phyloP scores from a whole-genome alignment of 2,888 invertebrate species.

The Cistogaster globosa region DNA sequence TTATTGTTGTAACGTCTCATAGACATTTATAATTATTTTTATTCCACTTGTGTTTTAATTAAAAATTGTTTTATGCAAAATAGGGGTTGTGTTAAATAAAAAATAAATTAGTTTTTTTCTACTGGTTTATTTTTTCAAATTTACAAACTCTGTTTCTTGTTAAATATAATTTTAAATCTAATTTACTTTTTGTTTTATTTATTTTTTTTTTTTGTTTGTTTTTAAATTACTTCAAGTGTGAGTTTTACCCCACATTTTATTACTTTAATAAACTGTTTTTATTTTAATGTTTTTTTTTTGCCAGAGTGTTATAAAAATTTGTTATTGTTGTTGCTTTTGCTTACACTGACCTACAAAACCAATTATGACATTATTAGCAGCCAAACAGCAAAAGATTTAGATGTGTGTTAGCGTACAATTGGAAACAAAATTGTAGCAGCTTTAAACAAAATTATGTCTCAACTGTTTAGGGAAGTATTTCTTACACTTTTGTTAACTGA shows the following conservation, averaged over 20 bases:
- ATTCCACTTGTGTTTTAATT: constrained; percentile 11
- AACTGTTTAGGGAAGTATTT: neutral
- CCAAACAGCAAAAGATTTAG: constrained; percentile 5
- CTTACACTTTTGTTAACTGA: neutral
- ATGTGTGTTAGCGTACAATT: neutral
- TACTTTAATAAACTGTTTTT: constrained; percentile 23
- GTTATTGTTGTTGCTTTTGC: constrained; percentile 13
- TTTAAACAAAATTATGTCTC: neutral
- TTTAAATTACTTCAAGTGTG: constrained; percentile 46
- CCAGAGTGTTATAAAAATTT: neutral
- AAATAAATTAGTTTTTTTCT: constrained; percentile 17
- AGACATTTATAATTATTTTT: neutral
- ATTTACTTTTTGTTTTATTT: too few species aligned
- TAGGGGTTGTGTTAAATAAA: constrained; percentile 7
- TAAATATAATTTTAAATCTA: constrained; percentile 42
- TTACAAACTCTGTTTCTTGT: constrained; percentile 5
- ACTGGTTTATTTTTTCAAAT: constrained; percentile 19
- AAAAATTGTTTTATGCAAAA: constrained; percentile 25
- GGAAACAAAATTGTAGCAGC: constrained; percentile 13
- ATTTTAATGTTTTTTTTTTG: constrained; percentile 13
- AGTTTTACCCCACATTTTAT: constrained; percentile 32
- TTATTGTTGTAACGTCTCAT: neutral
- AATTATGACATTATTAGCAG: constrained; percentile 65
- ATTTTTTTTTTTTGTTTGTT: neutral
- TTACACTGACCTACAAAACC: constrained; percentile 65